Conservation (phyloP, 2,113 vertebrate species). For the Gambusia holbrooki region DNA sequence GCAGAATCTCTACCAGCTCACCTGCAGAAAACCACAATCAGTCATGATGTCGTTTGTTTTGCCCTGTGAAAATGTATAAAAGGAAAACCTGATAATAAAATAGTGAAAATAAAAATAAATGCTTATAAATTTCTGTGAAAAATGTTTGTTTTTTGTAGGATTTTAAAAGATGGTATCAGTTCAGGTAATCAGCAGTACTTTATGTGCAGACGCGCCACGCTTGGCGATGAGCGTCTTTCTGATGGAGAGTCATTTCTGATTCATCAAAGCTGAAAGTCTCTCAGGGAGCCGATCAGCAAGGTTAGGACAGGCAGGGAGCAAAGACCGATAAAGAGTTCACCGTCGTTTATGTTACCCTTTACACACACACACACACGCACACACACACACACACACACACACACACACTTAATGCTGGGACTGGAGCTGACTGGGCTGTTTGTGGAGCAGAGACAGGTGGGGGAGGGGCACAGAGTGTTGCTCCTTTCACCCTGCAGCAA, state of each 20-base stretch:
- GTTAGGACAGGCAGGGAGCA: conserved; percentile 31
- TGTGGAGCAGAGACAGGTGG: background rate
- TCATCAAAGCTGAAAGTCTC: conserved; percentile 64
- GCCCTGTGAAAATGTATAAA: background rate
- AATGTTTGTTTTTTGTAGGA: background rate
- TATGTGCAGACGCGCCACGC: conserved; percentile 4
- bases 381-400: no score
- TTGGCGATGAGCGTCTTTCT: background rate
- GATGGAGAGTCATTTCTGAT: conserved; percentile 54
- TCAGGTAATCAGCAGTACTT: background rate
- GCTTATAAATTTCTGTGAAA: background rate
- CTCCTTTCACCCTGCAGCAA: background rate
- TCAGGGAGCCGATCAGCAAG: conserved; percentile 61
- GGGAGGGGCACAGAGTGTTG: background rate
- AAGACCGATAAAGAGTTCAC: conserved; percentile 13
- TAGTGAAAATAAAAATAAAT: background rate
- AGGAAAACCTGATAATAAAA: background rate
- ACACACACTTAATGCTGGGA: background rate
- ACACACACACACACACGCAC: background rate
- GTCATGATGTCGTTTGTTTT: background rate
- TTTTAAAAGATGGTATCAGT: no score
- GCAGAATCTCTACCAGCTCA: conserved; percentile 53
- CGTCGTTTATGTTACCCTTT: background rate
- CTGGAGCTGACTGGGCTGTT: background rate
- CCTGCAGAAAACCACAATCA: conserved; percentile 52